Base-by-base conservation (phyloP, 1,140 invertebrate genomes). In the Drosophila kurseongensis region DNA sequence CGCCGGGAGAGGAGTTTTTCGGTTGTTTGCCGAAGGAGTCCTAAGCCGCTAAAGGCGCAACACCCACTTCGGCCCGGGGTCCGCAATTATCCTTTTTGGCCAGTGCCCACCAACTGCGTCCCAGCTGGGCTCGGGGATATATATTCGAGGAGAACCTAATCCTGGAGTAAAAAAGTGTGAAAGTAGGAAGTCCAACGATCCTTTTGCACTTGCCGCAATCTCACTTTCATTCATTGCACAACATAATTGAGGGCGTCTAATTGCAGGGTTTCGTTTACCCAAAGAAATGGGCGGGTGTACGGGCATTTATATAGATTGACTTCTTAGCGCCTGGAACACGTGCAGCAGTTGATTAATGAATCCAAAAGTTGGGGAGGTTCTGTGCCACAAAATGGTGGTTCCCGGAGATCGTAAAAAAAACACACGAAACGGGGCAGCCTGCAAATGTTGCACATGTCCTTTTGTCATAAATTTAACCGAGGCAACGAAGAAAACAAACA, bases 171-270 rank as follows among this genome's bases (percentile, higher is more conserved):
- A 66, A 44, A 48, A 69, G 80, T 88, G 83, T 75, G 67, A 89
- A 88, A 89, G 77, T 68, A 78, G 83, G 83, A 65, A 83, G 81
- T 83, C 38, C n/a, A 12, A 3, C 12, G 48, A 40, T 55, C 6
- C 38, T 35, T 55, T 55, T 23, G 57, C 47, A 66, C 57, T 83
- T 67, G 78, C 66, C 47, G 60, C 67, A 88, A 83, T 78, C 65
- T 88, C 84, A 80, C 85, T 88, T 88, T 88, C 84, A 88, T 88
- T 88, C 84, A 88, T 88, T 89, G 85, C 84, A 89, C 84, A 89
- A 88, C 77, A 60, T 76, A 88, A 88, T 89, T 71, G 77, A 74
- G 77, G 79, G 61, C 66, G 35, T 57, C 60, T 61, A 75, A 74
- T 74, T 56, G 72, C 72, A 65, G 56, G 50, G 75, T 69, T 62